phyloP scores from a whole-genome alignment of 2,888 invertebrate species.

The Drosophila lutescens region DNA sequence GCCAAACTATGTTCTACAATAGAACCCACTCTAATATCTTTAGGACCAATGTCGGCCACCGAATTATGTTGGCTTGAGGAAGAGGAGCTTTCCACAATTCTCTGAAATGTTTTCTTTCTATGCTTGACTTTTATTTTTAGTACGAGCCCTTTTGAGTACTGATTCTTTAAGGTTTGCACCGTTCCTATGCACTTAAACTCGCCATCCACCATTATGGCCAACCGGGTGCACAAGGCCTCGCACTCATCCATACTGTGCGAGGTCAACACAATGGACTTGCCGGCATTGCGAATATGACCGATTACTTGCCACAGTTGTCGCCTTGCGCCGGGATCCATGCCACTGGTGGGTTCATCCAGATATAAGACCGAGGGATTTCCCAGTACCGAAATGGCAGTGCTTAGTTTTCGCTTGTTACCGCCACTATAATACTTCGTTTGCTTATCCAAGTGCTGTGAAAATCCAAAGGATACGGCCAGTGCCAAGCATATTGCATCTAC shows the following conservation, averaged over 20 bases:
- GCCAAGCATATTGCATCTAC: constrained; percentile 62
- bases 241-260: constrained; percentile 94
- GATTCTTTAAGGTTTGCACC: constrained; percentile 89
- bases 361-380: constrained; percentile 88
- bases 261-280: constrained; percentile 90
- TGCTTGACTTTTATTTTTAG: constrained; percentile 82
- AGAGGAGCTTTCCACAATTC: neutral
- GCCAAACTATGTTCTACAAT: neutral
- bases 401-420: constrained; percentile 89
- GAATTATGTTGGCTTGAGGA: neutral
- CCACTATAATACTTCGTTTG: constrained; percentile 87
- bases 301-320: constrained; percentile 91
- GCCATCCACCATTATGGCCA: constrained; percentile 92
- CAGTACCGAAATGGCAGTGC: constrained; percentile 88
- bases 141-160: constrained; percentile 85
- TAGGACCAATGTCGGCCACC: neutral
- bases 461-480: constrained; percentile 85
- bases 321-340: constrained; percentile 84
- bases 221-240: constrained; percentile 90
- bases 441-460: constrained; percentile 86
- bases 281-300: constrained; percentile 87
- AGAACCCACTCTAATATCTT: neutral
- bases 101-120: neutral
- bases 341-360: constrained; percentile 87
- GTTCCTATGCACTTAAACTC: constrained; percentile 89